Conservation (phyloP, 2,113 vertebrate species). For the Callopanchax toddi region DNA sequence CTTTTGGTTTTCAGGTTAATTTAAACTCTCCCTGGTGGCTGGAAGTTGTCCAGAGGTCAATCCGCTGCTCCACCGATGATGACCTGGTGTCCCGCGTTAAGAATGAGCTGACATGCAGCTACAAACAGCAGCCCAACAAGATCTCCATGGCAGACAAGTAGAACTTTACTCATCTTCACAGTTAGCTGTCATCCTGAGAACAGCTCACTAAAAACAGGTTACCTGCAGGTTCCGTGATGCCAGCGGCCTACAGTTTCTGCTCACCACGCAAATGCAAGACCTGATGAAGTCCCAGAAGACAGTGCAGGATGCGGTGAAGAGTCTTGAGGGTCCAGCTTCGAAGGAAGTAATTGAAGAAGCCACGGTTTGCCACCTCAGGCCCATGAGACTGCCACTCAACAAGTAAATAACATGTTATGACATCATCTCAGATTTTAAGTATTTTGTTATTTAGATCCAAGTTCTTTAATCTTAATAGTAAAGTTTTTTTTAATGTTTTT, state of each 20-base stretch:
- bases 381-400: conserved; percentile 91
- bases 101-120: conserved; percentile 92
- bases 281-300: conserved; percentile 91
- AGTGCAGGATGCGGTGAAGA: conserved; percentile 91
- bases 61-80: conserved; percentile 87
- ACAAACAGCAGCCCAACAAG: conserved; percentile 90
- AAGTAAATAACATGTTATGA: conserved; percentile 81
- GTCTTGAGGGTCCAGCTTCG: conserved; percentile 90
- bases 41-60: conserved; percentile 88
- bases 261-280: conserved; percentile 91
- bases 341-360: conserved; percentile 91
- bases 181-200: neutral
- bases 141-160: conserved; percentile 98
- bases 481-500: too few relatives aligned
- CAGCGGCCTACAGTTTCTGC: conserved; percentile 90
- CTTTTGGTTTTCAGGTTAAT: conserved; percentile 68
- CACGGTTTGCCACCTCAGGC: conserved; percentile 92
- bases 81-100: conserved; percentile 92
- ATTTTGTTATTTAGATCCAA: neutral
- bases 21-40: conserved; percentile 94
- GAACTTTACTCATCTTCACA: neutral
- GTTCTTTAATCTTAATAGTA: too few relatives aligned
- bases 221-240: conserved; percentile 89
- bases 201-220: neutral
- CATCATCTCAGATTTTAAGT: neutral